A percentile compares a stretch with the other conserved stretches of the same genome.
Evolutionary conservation across 2,797 vertebrate species (phyloP).

Genomic region (Peromyscus melanophrys): DNA sequence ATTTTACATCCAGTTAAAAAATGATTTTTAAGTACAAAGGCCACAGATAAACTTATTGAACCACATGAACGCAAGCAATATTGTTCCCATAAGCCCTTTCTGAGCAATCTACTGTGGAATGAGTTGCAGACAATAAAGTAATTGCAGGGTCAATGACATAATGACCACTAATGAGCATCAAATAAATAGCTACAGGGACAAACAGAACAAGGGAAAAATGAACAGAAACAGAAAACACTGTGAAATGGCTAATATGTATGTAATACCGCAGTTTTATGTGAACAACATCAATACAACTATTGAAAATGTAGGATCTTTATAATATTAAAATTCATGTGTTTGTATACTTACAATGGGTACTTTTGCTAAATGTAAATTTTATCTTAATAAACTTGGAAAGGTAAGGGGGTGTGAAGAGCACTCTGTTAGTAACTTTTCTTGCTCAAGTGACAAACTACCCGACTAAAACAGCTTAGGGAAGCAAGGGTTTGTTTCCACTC

Average conservation of each 20-base stretch:
- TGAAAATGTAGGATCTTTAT: neutral
- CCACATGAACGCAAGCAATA: conserved; percentile 19
- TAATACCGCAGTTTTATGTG: neutral
- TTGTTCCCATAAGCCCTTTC: neutral
- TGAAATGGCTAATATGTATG: neutral
- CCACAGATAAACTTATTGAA: conserved; percentile 28
- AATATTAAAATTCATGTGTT: neutral
- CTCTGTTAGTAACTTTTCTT: neutral
- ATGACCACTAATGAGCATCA: conserved; percentile 8
- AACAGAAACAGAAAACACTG: neutral
- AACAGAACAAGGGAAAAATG: neutral
- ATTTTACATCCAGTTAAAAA: conserved; percentile 60
- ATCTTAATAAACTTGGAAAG: neutral
- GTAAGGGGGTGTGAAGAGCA: neutral
- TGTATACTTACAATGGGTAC: neutral
- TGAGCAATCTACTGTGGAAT: neutral
- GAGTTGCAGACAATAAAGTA: conserved; percentile 48
- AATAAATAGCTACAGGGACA: neutral
- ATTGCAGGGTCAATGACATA: neutral
- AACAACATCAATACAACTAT: too few relatives aligned
- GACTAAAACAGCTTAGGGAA: neutral
- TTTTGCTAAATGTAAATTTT: neutral
- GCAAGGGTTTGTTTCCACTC: neutral
- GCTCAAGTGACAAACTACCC: neutral
- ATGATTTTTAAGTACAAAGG: conserved; percentile 55